A percentile compares a stretch with the other conserved stretches of the same genome.
Evolutionary conservation across 2,888 invertebrate genomes (phyloP).

Genomic region (Heliconius sara): DNA sequence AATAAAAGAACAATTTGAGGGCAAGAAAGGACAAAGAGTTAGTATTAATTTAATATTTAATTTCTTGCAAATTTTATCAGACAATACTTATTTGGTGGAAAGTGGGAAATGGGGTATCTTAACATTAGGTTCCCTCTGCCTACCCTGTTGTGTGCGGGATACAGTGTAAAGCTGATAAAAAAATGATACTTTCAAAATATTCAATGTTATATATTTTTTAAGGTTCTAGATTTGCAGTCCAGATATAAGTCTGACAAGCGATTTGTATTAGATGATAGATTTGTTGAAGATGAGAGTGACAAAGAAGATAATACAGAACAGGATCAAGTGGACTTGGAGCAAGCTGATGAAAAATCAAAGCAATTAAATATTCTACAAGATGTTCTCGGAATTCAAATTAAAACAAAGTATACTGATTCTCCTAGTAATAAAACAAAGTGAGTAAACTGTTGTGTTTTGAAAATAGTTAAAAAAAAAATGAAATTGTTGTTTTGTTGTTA

Average conservation of each 20-base stretch:
- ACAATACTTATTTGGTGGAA: no score
- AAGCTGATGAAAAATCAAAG: slow-evolving; percentile 78
- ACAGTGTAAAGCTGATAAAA: no score
- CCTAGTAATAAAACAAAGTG: slow-evolving; percentile 63
- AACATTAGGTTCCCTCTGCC: no score
- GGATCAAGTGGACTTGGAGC: slow-evolving; percentile 71
- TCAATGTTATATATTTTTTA: slow-evolving; percentile 38
- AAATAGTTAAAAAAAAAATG: neutral
- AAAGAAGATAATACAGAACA: slow-evolving; percentile 61
- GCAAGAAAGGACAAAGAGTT: slow-evolving; percentile 86
- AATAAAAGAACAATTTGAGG: slow-evolving; percentile 87
- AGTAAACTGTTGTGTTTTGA: slow-evolving; percentile 45
- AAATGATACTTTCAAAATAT: neutral
- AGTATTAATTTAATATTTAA: slow-evolving; percentile 26
- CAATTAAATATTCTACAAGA: slow-evolving; percentile 83
- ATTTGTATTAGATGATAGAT: slow-evolving; percentile 89
- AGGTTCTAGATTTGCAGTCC: slow-evolving; percentile 89
- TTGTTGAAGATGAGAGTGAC: slow-evolving; percentile 78
- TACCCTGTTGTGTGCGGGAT: no score
- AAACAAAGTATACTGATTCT: slow-evolving; percentile 54
- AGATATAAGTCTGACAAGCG: slow-evolving; percentile 90
- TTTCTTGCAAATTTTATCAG: slow-evolving; percentile 5
- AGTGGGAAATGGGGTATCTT: no score
- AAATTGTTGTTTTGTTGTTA: no score
- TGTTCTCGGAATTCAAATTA: slow-evolving; percentile 80